Evolutionary conservation across 64 coral and sea anemone genomes (phyloP).

Genomic region (Montipora efflorescens): DNA sequence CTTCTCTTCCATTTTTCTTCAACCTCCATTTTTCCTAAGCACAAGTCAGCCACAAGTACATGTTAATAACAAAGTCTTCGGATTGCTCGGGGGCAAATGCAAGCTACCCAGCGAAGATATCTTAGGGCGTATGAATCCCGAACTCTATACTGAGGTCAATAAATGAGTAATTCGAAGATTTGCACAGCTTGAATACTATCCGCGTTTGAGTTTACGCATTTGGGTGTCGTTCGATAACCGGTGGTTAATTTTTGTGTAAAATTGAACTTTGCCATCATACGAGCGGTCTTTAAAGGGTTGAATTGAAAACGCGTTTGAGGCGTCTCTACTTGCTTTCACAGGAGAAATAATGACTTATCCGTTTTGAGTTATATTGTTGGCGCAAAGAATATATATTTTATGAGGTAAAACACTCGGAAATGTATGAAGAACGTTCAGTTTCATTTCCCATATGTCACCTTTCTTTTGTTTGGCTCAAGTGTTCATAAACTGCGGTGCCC

Average conservation of each 20-base stretch:
- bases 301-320: neutral
- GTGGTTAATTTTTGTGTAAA: neutral
- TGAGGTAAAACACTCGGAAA: conserved; percentile 12
- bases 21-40: neutral
- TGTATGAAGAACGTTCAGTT: neutral
- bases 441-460: neutral
- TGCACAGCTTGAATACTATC: conserved; percentile 3
- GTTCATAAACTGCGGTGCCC: neutral
- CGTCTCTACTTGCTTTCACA: neutral
- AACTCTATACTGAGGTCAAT: neutral
- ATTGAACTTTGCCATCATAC: neutral
- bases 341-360: neutral
- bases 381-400: neutral
- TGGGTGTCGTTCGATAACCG: neutral
- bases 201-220: neutral
- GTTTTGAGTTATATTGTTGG: neutral
- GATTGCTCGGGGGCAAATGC: neutral
- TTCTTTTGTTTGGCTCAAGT: neutral
- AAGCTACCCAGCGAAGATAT: neutral
- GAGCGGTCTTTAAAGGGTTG: neutral
- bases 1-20: neutral
- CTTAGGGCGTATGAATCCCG: neutral
- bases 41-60: neutral
- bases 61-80: neutral
- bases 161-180: neutral